Evolutionary conservation across 2,888 invertebrate species (phyloP).

Genomic region (Platycnemis pennipes): DNA sequence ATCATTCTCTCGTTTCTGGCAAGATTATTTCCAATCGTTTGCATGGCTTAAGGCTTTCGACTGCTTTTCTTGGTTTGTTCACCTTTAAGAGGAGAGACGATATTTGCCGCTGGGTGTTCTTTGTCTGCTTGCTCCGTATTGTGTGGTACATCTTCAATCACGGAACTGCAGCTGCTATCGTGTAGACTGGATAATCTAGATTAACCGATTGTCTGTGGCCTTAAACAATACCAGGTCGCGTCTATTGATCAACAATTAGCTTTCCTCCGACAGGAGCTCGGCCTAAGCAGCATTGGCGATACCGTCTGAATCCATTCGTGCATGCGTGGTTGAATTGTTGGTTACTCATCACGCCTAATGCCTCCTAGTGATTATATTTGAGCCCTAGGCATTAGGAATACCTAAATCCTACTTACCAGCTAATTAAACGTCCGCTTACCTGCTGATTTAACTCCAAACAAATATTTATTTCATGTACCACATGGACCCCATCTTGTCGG

Average conservation of each 20-base stretch:
- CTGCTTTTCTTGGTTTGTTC: not conserved
- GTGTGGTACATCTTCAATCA: not conserved
- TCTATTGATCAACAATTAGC: constrained; percentile 50
- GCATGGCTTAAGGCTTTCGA: no score
- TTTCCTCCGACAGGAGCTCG: constrained; percentile 1
- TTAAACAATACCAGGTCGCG: constrained; percentile 26
- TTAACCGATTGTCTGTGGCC: constrained; percentile 32
- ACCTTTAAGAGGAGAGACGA: not conserved
- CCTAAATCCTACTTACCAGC: constrained; percentile 46
- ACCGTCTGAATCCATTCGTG: not conserved
- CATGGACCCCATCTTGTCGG: not conserved
- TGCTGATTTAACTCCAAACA: constrained; percentile 42
- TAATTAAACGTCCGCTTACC: constrained; percentile 50
- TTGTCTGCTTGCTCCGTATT: not conserved
- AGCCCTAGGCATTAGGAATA: constrained; percentile 33
- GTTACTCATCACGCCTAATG: constrained; percentile 55
- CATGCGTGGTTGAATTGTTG: not conserved
- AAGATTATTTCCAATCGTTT: no score
- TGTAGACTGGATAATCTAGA: constrained; percentile 33
- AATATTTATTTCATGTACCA: not conserved
- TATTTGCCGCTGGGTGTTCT: not conserved
- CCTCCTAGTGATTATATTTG: constrained; percentile 30
- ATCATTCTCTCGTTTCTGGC: no score
- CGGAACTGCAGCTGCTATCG: not conserved
- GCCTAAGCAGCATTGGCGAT: not conserved